Base-by-base conservation (phyloP, 1,140 invertebrate genomes). In the Drosophila mayri region DNA sequence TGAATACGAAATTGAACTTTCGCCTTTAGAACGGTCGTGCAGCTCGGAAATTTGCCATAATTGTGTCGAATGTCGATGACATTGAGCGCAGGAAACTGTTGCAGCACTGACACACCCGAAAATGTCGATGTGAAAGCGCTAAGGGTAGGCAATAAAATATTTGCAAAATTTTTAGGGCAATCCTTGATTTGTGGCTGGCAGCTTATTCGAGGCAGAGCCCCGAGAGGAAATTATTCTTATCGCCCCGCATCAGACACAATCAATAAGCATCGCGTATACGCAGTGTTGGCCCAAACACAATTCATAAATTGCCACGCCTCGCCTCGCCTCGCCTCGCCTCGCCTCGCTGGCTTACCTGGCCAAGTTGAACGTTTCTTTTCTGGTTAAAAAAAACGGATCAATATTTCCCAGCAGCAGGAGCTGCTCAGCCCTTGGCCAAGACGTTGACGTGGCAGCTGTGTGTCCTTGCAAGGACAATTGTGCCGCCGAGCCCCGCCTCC, bases 1-100 rank as follows among this genome's bases (percentile, higher is more conserved):
- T 88, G 85, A 88, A 88, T 90, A 35, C 85, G 74, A 90, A 90
- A 88, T 90, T 88, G 84, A 90, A 88, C 85, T 90, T 88, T 88
- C 62, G 73, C 72, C 85, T 81, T 70, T 60, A 50, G 49, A 62
- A 60, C 55, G 49, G 71, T 63, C 44, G 47, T 67, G 74, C 63
- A 83, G 79, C 79, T 84, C 83, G 85, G 85, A 88, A 85, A 88
- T 88, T 88, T 84, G 62, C 49, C 67, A 85, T 88, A 88, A 88
- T 90, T 88, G 81, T 81, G 70, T 73, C 76, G 81, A 72, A 73
- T 77, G 81, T 73, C 84, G 79, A 54, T 86, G 83, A 82, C 79
- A 86, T 87, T 70, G 81, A 86, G 79, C 80, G 52, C 77, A 76
- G 80, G 81, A 88, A 90, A 76, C 85, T 70, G 74, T 81, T 88